phyloP scores from a whole-genome alignment of 53 echinoderm and acorn worm genomes.

The Patiria pectinifera region DNA sequence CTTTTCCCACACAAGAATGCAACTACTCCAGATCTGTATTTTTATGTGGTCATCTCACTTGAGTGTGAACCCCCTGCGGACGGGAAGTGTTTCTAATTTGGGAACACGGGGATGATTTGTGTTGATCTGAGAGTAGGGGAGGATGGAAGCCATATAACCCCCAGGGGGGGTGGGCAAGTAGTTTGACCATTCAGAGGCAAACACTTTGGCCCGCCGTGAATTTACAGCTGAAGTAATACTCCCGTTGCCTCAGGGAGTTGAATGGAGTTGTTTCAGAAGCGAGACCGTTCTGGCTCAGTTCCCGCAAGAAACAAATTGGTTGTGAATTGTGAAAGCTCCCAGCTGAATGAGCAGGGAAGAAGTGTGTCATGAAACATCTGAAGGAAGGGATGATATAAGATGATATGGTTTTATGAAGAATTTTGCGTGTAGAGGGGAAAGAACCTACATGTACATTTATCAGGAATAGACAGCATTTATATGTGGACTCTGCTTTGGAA shows the following conservation, averaged over 20 bases:
- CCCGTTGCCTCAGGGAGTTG: background rate
- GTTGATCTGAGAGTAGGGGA: slow-evolving; percentile 12
- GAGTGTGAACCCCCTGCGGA: slow-evolving; percentile 7
- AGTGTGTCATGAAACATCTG: background rate
- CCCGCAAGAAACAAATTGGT: background rate
- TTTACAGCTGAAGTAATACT: slow-evolving; percentile 50
- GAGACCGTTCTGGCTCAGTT: background rate
- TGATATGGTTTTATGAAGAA: background rate
- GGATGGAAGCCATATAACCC: background rate
- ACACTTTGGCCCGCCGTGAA: background rate
- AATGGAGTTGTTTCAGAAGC: background rate
- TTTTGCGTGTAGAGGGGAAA: background rate
- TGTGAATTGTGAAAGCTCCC: background rate
- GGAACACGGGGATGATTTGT: slow-evolving; percentile 17
- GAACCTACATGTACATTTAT: background rate
- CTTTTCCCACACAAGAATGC: background rate
- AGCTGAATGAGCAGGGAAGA: background rate
- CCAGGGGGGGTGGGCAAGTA: background rate
- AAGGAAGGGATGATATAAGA: background rate
- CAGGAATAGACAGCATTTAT: too few relatives aligned
- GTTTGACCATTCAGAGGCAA: background rate
- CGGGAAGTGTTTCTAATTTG: slow-evolving; percentile 31
- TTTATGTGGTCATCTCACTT: background rate
- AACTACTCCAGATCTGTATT: background rate
- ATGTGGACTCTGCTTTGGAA: too few relatives aligned